Evolutionary conservation across 2,888 invertebrate genomes (phyloP).

Genomic region (Chaitophorus viminalis): DNA sequence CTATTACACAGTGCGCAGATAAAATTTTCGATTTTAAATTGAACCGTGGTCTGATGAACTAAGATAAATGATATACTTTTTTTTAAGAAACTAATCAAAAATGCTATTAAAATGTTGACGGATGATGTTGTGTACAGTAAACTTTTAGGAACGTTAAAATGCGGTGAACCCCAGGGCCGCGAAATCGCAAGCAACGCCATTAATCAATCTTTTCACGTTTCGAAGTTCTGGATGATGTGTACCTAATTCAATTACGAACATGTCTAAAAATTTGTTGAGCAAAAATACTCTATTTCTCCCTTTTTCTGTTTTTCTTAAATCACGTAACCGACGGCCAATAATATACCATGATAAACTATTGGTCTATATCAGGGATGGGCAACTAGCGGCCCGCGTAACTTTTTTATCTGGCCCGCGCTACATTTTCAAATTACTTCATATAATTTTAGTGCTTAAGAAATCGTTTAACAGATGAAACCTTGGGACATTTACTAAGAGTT

Average conservation of each 20-base stretch:
- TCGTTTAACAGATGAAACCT: too few species aligned
- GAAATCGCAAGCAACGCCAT: neutral
- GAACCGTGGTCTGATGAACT: too few species aligned
- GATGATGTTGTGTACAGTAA: neutral
- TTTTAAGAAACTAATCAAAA: neutral
- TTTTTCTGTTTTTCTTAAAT: neutral
- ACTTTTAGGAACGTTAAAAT: neutral
- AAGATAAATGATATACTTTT: neutral
- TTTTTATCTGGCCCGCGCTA: too few species aligned
- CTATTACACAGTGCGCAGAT: too few species aligned
- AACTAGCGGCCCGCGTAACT: too few species aligned
- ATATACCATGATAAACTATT: neutral
- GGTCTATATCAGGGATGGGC: too few species aligned
- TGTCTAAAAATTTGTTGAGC: neutral
- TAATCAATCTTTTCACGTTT: neutral
- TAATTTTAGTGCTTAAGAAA: too few species aligned
- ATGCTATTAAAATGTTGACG: neutral
- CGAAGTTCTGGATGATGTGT: neutral
- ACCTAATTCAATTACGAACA: neutral
- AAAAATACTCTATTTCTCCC: neutral
- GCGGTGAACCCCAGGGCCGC: neutral
- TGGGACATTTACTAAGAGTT: too few species aligned
- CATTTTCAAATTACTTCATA: too few species aligned
- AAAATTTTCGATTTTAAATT: neutral
- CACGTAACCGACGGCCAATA: neutral